Evolutionary conservation across 2,113 vertebrate genomes (phyloP), one percentile per base, ranked within the genome.

Genomic region (Phalacrocorax carbo): DNA sequence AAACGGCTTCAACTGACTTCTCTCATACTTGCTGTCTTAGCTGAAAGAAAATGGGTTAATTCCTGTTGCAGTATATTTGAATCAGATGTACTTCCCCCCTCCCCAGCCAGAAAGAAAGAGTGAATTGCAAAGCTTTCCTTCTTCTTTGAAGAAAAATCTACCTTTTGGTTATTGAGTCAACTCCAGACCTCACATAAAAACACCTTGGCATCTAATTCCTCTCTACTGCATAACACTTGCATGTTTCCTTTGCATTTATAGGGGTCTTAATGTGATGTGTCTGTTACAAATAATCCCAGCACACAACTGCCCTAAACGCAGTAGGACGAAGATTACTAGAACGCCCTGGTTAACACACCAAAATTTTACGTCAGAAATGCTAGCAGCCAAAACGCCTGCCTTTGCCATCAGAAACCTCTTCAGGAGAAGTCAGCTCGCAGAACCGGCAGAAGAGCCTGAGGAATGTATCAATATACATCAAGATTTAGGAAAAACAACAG

Each of bases 401-500:
- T 79, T 25, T 46, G 72, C 61, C 52, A 25, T 66, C 76, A 81
- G 82, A 95, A 75, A 57, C 34, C 77, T 65, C 71, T 57, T 30
- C 60, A 88, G 64, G 49, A 86, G 54, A 76, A 38, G 49, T 83
- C 71, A 54, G 42, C 51, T 82, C 10, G 3, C 52, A 92, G 54
- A 60, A 58, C 62, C 7, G 29, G 57, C 0, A 0, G 19, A 87
- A 90, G 65, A 90, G 57, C 36, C 55, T 9, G 46, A 96, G 70
- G 81, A 95, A 94, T 68, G 29, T 81, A 96, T 96, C 79, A 46
- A 90, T 95, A 91, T 78, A 57, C 55, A 93, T 70, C 79, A 71
- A 93, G 85, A 83, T 90, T 93, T 96, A 90, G 90, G 66, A 71
- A 94, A 94, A 97, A 85, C 95, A 95, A 83, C 77, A 83, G 87